Evolutionary conservation across 2,797 vertebrate genomes (phyloP).

Genomic region (Amazonetta brasiliensis): DNA sequence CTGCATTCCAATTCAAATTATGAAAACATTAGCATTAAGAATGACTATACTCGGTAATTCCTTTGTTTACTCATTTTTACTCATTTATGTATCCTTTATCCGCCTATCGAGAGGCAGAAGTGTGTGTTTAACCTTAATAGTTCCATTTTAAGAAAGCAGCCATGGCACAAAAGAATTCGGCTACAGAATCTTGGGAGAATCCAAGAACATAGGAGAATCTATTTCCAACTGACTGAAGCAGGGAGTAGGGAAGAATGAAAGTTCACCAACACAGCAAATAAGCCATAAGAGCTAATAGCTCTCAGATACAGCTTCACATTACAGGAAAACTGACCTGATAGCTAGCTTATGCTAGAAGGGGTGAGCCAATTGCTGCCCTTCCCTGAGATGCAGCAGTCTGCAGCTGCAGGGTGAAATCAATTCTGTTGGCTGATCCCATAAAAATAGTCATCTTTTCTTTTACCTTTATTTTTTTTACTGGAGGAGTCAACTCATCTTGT

Average conservation of each 20-base stretch:
- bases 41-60: neutral
- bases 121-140: neutral
- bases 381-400: neutral
- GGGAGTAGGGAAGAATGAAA: neutral
- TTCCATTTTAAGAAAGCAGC: neutral
- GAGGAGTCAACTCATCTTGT: neutral
- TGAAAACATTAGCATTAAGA: neutral
- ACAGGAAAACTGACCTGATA: neutral
- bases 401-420: neutral
- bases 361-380: neutral
- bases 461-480: neutral
- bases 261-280: neutral
- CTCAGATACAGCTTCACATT: neutral
- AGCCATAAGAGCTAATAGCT: neutral
- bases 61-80: neutral
- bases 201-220: neutral
- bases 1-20: neutral
- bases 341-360: neutral
- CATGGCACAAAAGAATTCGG: neutral
- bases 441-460: neutral
- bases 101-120: neutral
- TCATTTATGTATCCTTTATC: neutral
- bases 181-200: neutral
- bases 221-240: neutral
- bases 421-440: neutral